Conservation (phyloP, 2,113 vertebrate genomes). For the Pyxicephalus adspersus region DNA sequence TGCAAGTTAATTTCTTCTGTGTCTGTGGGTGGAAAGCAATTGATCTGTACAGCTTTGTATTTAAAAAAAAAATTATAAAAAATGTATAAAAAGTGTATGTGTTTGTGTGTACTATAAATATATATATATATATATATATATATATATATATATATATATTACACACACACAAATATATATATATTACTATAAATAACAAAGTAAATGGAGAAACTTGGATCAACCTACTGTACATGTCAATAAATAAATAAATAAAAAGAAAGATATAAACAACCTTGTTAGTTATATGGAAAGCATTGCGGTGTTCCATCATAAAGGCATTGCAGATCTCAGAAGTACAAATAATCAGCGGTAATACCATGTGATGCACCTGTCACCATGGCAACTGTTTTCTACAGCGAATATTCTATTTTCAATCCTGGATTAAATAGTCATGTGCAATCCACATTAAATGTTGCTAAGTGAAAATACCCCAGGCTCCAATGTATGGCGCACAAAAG, state of each 20-base stretch:
- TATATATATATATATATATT: too few species aligned
- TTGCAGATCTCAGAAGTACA: conserved; percentile 42
- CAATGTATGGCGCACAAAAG: conserved; percentile 35
- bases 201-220: too few species aligned
- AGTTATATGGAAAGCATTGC: conserved; percentile 28
- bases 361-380: conserved; percentile 45
- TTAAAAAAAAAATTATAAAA: too few species aligned
- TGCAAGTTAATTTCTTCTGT: background rate
- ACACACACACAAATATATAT: too few species aligned
- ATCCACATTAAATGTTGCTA: conserved; percentile 51
- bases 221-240: too few species aligned
- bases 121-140: too few species aligned
- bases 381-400: conserved; percentile 53
- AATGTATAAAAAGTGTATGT: too few species aligned
- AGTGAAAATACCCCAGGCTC: conserved; percentile 51
- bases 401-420: conserved; percentile 53
- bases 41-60: too few species aligned
- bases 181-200: too few species aligned
- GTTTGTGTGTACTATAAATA: too few species aligned
- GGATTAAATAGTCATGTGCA: conserved; percentile 53
- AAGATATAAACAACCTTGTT: background rate
- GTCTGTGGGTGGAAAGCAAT: too few species aligned
- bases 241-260: background rate
- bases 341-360: conserved; percentile 38
- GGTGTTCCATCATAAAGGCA: conserved; percentile 44